Base-by-base conservation (phyloP, 2,797 vertebrate species). In the Semotilus atromaculatus region DNA sequence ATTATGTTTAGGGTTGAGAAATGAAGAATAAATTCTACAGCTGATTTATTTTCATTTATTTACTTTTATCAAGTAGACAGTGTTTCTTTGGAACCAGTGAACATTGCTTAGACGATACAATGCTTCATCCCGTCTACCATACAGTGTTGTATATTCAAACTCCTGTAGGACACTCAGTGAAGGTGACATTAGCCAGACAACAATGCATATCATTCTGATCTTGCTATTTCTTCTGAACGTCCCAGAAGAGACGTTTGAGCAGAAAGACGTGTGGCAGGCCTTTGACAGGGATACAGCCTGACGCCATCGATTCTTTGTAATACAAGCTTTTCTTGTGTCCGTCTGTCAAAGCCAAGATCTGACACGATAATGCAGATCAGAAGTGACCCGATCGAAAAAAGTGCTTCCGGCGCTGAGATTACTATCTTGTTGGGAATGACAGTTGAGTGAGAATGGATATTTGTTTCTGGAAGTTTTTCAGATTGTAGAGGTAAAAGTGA, bases 291-390 rank as follows among this genome's bases (percentile, higher is more conserved):
- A 94, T 92, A 90, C 88, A 89, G 90, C 89, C 89, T 26, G 40
- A 85, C 58, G 76, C 89, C 92, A 94, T 94, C 90, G 92, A 94
- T 93, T 93, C 90, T 88, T 76, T 93, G 93, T 94, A 94, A 95
- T 93, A 95, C 94, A 94, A 94, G 93, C 89, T 84, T 92, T 91
- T 90, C 88, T 90, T 91, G 92, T 92, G 93, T 94, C 91, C 67
- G 81, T 88, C 92, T 92, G 92, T 94, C 94, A 94, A 93, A 93
- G 91, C 91, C 86, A 77, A 91, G 94, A 94, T 94, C 77, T 90
- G 90, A 94, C 94, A 93, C 70, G 94, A 95, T 94, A 94, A 92
- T 40, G 62, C 77, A 11, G 89, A 87, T 91, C 91, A 88, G 87
- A 90, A 90, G 88, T 88, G 89, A 86, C 66, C 92, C 90, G 88